phyloP scores from a whole-genome alignment of 2,113 vertebrate species.

The Mormyrus lacerda region DNA sequence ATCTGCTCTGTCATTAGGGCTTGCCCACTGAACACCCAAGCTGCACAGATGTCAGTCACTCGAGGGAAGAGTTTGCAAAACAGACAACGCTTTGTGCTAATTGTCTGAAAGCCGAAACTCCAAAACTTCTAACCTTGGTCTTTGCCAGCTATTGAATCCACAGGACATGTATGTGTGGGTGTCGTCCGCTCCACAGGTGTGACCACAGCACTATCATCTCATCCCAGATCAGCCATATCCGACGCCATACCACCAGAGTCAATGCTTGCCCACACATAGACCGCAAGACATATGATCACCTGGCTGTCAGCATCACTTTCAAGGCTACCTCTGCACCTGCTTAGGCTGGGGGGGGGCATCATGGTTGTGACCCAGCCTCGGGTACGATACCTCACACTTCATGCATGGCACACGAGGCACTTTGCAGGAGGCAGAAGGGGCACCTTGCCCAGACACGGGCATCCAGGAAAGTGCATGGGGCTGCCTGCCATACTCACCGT shows the following conservation, averaged over 20 bases:
- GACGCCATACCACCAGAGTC: background rate
- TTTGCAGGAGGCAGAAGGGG: background rate
- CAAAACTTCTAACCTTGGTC: background rate
- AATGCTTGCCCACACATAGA: background rate
- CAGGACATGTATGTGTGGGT: background rate
- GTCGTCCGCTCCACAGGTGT: background rate
- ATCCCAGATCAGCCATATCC: background rate
- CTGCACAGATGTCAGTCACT: background rate
- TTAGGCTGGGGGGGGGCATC: background rate
- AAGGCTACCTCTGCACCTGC: background rate
- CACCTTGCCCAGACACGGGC: background rate
- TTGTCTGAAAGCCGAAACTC: background rate
- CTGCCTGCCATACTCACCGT: slow-evolving; percentile 70
- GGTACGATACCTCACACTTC: background rate
- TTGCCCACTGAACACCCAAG: background rate
- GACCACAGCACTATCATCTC: background rate
- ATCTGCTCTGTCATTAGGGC: background rate
- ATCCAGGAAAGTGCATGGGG: too few species aligned
- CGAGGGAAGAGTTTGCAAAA: background rate
- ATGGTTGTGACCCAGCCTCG: background rate
- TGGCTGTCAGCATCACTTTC: background rate
- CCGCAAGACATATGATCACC: background rate
- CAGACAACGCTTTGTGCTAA: too few species aligned
- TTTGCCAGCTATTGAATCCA: background rate
- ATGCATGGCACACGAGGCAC: background rate